Base-by-base conservation (phyloP, 2,888 invertebrate genomes). In the Peribatodes rhomboidaria region DNA sequence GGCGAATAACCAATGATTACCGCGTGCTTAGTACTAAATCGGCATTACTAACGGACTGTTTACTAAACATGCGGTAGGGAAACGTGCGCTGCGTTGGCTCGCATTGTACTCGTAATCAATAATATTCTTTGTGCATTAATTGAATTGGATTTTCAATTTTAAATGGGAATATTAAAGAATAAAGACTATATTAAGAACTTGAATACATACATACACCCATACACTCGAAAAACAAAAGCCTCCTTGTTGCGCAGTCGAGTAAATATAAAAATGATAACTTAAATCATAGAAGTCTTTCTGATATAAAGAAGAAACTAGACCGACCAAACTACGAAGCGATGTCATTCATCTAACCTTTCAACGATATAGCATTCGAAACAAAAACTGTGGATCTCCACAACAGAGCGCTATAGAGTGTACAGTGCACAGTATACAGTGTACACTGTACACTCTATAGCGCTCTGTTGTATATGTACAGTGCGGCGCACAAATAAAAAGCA, bases 1-100 rank as follows among this genome's bases (percentile, higher is more conserved):
- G 64, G 54, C 22, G 65, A 60, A 46, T 65, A 47, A 61, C 60
- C 65, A 44, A 60, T 60, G 52, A 65, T 60, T 55, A 33, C 42
- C 14, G 52, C 14, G 46, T 56, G 59, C 50, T 54, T 49, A 58
- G 58, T 18, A 20, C 54, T 35, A 61, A 52, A 46, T 44, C 33
- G 55, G 44, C 44, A 55, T 55, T 55, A 54, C 42, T 54, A 53
- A 42, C 55, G n/a, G n/a, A 13, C 31, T 55, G 55, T 55, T 55
- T 44, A 44, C 55, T 55, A 18, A 54, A 55, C 55, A 55, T 18
- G 55, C 44, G 55, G 55, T 35, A 11, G 33, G n/a, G 14, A 27
- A 8, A 41, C 31, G 13, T 31, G 11, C 20, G 2, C 20, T 22
- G 46, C 11, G 31, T 49, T 49, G 49, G 16, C 31, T 33, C 31